Base-by-base conservation (phyloP, 2,888 invertebrate species). In the Tipula vernalis region DNA sequence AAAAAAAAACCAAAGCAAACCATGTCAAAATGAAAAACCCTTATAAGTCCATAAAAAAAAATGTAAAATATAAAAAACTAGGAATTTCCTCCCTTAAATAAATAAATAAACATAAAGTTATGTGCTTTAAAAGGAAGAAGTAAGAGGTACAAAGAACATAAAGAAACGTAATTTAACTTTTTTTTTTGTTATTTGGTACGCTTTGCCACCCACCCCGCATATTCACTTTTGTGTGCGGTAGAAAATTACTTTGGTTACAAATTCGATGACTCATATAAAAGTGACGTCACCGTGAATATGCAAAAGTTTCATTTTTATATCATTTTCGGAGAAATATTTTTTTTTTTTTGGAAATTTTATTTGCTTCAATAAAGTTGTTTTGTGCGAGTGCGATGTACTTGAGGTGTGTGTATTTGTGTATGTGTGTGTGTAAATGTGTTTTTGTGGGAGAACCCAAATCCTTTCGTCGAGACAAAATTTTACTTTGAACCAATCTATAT, bases 41-140 rank as follows among this genome's bases (percentile, higher is more conserved):
- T 71, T 71, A 71, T 71, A 71, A 71, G 71, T 71, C 71, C 71
- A 71, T 28, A 71, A 71, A 71, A 71, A 71, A 28, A 8, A 18
- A 18, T 10, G 10, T 28, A 71, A 18, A 8, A n/a, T n/a, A 47
- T n/a, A n/a, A 71, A 71, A 71, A 71, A 28, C 71, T 71, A 71
- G 71, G 71, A 71, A 71, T 71, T 71, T 71, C 71, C 71, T 5
- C 71, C 71, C 71, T 71, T 71, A 85, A 42, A 85, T 85, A 85
- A 42, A 85, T 85, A 85, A 41, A 85, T 36, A 85, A 41, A 85
- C 28, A 85, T 85, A 85, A 18, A 41, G 13, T 15, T 85, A 85
- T 44, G 28, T 85, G 39, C 41, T 41, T 85, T n/a, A 85, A 39
- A 41, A 39, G 36, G 39, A 85, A 85, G 39, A 36, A 8, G 36